These are phyloP conservation scores for Augochlorella aurata DNA, from an alignment of 2,888 invertebrate species.

Conservation along the genomic window DNA sequence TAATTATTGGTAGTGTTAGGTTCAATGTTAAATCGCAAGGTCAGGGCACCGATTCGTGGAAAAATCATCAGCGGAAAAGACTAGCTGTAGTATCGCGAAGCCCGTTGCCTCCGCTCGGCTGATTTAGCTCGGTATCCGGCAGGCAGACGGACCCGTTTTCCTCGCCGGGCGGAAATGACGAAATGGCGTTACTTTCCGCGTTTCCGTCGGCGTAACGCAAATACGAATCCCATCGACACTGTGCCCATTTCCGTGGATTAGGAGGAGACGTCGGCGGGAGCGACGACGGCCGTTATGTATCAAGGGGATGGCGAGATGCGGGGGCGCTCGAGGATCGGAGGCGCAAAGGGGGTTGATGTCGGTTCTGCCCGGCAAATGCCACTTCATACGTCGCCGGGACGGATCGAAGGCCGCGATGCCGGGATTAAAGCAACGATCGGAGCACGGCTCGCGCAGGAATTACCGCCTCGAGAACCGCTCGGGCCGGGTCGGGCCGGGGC, in stretches of 20 bases:
- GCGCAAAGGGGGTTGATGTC: constrained; percentile 34
- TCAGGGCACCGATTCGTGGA: too few species aligned
- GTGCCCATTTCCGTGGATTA: constrained; percentile 72
- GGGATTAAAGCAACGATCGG: constrained; percentile 63
- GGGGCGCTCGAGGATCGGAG: constrained; percentile 28
- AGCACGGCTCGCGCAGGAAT: constrained; percentile 54
- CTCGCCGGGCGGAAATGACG: constrained; percentile 71
- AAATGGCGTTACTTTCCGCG: constrained; percentile 76
- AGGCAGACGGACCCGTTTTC: background rate
- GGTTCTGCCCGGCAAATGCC: constrained; percentile 56
- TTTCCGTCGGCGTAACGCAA: constrained; percentile 72
- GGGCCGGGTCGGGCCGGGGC: background rate
- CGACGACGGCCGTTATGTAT: constrained; percentile 32
- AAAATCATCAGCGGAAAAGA: too few species aligned
- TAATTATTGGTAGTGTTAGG: too few species aligned
- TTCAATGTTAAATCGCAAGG: too few species aligned
- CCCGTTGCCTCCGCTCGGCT: too few species aligned
- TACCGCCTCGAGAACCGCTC: constrained; percentile 44
- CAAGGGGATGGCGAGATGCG: constrained; percentile 10
- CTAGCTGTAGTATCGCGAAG: too few species aligned
- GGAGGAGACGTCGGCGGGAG: constrained; percentile 39
- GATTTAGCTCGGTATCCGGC: too few species aligned
- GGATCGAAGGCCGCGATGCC: constrained; percentile 59
- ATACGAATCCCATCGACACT: constrained; percentile 73
- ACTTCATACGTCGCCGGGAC: constrained; percentile 60